A percentile compares a stretch with the other conserved stretches of the same genome.
Conservation (phyloP, 2,113 vertebrate genomes). For the Macquaria australasica region DNA sequence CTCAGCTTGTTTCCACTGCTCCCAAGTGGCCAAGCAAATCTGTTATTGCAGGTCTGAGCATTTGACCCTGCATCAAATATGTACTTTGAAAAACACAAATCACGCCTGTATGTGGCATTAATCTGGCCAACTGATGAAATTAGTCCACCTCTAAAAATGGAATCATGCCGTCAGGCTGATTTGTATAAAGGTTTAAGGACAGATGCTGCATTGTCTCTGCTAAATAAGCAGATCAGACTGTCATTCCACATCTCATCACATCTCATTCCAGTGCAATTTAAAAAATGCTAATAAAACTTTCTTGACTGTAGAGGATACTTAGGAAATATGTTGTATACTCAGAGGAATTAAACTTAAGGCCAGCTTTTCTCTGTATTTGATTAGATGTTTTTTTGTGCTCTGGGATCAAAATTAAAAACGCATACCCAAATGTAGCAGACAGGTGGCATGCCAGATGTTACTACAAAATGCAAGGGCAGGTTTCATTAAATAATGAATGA, state of each 20-base stretch:
- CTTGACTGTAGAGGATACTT: background rate
- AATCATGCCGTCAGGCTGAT: background rate
- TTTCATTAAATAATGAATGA: constrained; percentile 34
- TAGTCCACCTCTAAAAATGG: background rate
- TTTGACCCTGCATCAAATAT: background rate
- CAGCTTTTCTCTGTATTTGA: background rate
- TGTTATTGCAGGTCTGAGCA: background rate
- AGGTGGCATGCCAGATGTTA: constrained; percentile 41
- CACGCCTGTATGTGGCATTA: background rate
- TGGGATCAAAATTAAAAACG: background rate
- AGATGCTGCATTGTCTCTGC: background rate
- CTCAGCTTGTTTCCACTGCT: constrained; percentile 4
- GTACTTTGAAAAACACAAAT: background rate
- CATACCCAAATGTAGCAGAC: background rate
- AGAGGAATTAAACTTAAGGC: background rate
- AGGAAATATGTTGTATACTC: background rate
- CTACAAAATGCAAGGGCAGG: constrained; percentile 13
- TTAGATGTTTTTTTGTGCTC: background rate
- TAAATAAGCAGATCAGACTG: background rate
- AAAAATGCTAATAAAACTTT: background rate
- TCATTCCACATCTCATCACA: background rate
- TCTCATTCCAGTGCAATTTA: background rate
- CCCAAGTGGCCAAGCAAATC: background rate
- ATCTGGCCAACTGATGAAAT: background rate
- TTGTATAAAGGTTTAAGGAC: background rate